Base-by-base conservation (phyloP, 2,888 invertebrate species). In the Chaetogeoica ovagalla region DNA sequence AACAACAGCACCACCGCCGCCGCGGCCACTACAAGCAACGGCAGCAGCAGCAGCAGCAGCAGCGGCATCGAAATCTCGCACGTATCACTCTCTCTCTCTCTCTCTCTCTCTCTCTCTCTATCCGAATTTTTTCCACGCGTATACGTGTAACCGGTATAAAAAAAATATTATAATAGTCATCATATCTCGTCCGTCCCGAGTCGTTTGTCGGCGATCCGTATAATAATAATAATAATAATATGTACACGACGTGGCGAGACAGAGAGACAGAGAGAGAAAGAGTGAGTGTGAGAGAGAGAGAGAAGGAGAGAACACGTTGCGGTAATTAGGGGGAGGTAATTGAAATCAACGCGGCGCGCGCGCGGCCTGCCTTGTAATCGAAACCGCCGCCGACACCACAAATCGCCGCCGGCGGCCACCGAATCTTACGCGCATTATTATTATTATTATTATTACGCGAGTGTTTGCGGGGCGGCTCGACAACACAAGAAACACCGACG, bases 291-390 rank as follows among this genome's bases (percentile, higher is more conserved):
- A n/a, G n/a, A n/a, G n/a, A n/a, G n/a, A n/a, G n/a, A n/a, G n/a
- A n/a, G n/a, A n/a, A n/a, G n/a, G 57, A 73, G 73, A 73, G 13
- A 39, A 55, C 21, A 65, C 63, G 55, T 57, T 48, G 30, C 30
- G 30, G 30, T 76, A 76, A 76, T 76, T 76, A 76, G 76, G 76
- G 30, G 4, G 68, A 68, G 74, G 76, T 76, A 76, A 76, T 76
- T 76, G 76, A 76, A 76, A 76, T 76, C 76, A 76, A 68, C 76
- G 76, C 30, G 30, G 30, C 30, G 30, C 30, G 30, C 30, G 30
- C 1, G 30, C 30, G 30, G 4, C 76, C 76, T 68, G 76, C 76
- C 76, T 76, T 76, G 76, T 76, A 76, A 76, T 76, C 76, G 76
- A 76, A 76, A 17, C 57, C 70, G 69, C 63, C 21, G 75, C 75